These are phyloP conservation scores for Odontothrips loti DNA, from an alignment of 2,888 invertebrate genomes.

Conservation along the genomic window DNA sequence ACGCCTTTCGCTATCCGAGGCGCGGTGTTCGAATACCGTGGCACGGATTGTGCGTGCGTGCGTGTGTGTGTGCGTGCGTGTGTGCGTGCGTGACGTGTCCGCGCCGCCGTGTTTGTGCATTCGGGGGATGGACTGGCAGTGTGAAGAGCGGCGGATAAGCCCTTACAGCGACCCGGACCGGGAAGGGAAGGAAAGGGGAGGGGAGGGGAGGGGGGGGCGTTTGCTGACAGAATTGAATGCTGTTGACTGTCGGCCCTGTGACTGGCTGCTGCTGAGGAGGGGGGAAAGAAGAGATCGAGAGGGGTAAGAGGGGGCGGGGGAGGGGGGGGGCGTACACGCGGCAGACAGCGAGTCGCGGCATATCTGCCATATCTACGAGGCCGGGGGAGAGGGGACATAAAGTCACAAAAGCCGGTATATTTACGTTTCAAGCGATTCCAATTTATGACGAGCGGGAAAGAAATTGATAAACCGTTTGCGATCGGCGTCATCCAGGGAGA, in stretches of 20 bases:
- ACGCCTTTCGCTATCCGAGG: too few relatives aligned
- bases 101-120: too few relatives aligned
- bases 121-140: too few relatives aligned
- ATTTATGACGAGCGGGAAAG: conserved; percentile 12
- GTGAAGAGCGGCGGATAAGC: too few relatives aligned
- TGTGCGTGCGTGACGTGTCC: too few relatives aligned
- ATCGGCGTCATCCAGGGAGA: neutral
- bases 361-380: neutral
- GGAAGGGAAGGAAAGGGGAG: neutral
- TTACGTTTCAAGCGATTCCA: conserved; percentile 15
- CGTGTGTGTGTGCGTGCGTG: too few relatives aligned
- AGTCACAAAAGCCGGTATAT: conserved; percentile 12
- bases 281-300: neutral
- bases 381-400: neutral
- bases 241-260: neutral
- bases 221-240: neutral
- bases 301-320: neutral
- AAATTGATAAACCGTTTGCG: conserved; percentile 21
- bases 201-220: neutral
- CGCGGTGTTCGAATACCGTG: too few relatives aligned
- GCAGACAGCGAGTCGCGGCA: neutral
- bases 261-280: neutral
- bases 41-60: too few relatives aligned
- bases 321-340: neutral
- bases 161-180: too few relatives aligned